Evolutionary conservation across 2,113 vertebrate species (phyloP), one percentile per base, ranked within the genome.

Genomic region (Sprattus sprattus): DNA sequence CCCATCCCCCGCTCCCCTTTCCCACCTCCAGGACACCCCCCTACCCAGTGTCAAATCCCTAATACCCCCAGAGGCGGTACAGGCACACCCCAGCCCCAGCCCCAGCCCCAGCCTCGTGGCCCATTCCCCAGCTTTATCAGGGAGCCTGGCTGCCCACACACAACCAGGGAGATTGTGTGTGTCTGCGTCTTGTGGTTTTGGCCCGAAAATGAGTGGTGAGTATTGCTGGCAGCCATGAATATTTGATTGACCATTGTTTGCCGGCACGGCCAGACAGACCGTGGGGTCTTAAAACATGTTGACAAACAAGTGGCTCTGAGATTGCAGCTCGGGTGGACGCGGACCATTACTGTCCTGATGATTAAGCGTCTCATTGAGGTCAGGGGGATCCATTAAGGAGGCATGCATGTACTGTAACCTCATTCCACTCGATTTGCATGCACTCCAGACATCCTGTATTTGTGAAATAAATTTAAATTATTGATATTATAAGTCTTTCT

Each of bases 231-330:
- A n/a, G 5, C 64, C 64, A 71, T 71, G 64, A 71, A 71, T 71
- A 71, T 71, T 71, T 71, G 64, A 71, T 71, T 28, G 25, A 71
- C 64, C 32, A 28, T 71, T 71, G 64, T 71, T 71, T 25, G 64
- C 64, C 25, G 11, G 32, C 32, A 71, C 25, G 2, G 25, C 64
- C 64, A 1, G 64, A 71, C 25, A 71, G 64, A 71, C n/a, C 13
- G 57, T 71, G 64, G 64, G 11, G n/a, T 71, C 64, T 71, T 71
- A 28, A 71, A 71, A 71, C 25, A 71, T 71, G 64, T 71, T 71
- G 64, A 71, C 25, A 71, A 71, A 32, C 64, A 71, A 71, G 64
- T 28, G 25, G 64, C 25, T 28, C n/a, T 71, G 28, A 71, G n/a
- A 71, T 32, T 71, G 64, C 64, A 71, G 28, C 25, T 9, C 25